Conservation (phyloP, 2,888 invertebrate species). For the Caenorhabditis sp. region DNA sequence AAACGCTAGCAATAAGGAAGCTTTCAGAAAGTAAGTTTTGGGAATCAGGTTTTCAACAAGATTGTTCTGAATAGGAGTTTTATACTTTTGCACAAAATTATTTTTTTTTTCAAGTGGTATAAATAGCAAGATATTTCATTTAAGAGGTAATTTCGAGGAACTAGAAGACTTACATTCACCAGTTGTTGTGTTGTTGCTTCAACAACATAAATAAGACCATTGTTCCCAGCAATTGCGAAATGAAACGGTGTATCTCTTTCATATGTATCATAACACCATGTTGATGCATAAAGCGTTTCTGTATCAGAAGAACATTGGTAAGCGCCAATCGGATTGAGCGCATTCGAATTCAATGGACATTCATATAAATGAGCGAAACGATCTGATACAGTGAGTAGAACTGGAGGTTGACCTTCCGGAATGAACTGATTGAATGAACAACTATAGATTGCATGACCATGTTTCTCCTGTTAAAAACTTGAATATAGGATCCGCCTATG, state of each 20-base stretch:
- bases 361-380: slow-evolving; percentile 15
- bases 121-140: too few relatives aligned
- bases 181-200: slow-evolving; percentile 21
- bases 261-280: slow-evolving; percentile 38
- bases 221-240: slow-evolving; percentile 42
- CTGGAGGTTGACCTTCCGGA: slow-evolving; percentile 1
- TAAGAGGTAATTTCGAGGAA: neutral
- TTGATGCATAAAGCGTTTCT: slow-evolving; percentile 29
- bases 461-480: slow-evolving; percentile 20
- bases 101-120: too few relatives aligned
- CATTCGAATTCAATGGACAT: slow-evolving; percentile 2
- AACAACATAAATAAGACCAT: slow-evolving; percentile 49
- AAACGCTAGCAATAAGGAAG: too few relatives aligned
- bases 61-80: too few relatives aligned
- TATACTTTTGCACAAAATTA: too few relatives aligned
- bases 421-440: slow-evolving; percentile 44
- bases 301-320: neutral
- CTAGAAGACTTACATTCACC: slow-evolving; percentile 27
- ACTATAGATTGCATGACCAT: slow-evolving; percentile 34
- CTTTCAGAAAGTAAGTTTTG: too few relatives aligned
- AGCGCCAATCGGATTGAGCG: neutral
- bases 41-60: too few relatives aligned
- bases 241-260: slow-evolving; percentile 12
- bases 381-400: slow-evolving; percentile 41
- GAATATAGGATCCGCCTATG: neutral